Evolutionary conservation across 2,797 vertebrate genomes (phyloP).

Genomic region (Notolepis coatsorum): DNA sequence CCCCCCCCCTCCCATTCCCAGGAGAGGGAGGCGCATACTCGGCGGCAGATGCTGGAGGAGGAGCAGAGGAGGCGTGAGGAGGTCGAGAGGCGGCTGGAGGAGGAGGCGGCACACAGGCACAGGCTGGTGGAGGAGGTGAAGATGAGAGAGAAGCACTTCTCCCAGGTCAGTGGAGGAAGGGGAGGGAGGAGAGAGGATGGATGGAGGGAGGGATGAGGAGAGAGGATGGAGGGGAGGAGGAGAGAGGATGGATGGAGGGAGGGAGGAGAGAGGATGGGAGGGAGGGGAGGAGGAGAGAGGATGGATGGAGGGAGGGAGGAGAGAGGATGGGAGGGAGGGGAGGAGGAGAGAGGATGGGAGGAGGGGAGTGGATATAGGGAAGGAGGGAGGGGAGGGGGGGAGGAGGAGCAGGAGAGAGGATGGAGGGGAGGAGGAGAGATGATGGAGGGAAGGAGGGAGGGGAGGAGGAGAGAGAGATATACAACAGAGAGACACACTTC

Average conservation of each 20-base stretch:
- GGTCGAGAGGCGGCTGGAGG: slow-evolving; percentile 90
- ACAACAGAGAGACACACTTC: too few species aligned
- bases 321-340: slow-evolving; percentile 47
- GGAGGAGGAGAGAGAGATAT: too few species aligned
- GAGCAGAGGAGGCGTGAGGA: slow-evolving; percentile 92
- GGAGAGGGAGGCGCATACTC: slow-evolving; percentile 92
- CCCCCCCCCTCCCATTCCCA: slow-evolving; percentile 61
- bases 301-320: slow-evolving; percentile 6
- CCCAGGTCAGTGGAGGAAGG: slow-evolving; percentile 84
- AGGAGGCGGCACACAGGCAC: slow-evolving; percentile 89
- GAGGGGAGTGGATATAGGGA: slow-evolving; percentile 20
- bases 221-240: neutral
- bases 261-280: slow-evolving; percentile 9
- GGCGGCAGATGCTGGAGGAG: slow-evolving; percentile 91
- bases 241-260: neutral
- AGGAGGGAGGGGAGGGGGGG: slow-evolving; percentile 34
- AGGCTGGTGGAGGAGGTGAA: slow-evolving; percentile 97
- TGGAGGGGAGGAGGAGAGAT: slow-evolving; percentile 39
- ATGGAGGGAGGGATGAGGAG: slow-evolving; percentile 29
- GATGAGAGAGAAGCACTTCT: slow-evolving; percentile 95
- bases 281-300: neutral
- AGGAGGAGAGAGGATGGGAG: slow-evolving; percentile 48
- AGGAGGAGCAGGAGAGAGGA: slow-evolving; percentile 29
- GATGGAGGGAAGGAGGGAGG: neutral
- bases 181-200: slow-evolving; percentile 6